Base-by-base conservation (phyloP, 2,888 invertebrate genomes). In the Phalera bucephala region DNA sequence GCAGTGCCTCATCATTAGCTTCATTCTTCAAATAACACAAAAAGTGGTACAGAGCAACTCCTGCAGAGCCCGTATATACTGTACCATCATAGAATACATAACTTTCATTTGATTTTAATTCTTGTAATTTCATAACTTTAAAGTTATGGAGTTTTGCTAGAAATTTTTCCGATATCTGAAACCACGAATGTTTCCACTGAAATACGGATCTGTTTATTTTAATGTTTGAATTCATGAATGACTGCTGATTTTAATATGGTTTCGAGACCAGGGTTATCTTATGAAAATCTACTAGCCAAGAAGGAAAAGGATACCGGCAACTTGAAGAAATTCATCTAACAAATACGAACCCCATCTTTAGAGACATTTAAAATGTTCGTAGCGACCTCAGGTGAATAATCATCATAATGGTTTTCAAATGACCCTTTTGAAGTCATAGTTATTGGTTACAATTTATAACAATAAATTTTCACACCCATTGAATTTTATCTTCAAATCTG, bases 51-150 rank as follows among this genome's bases (percentile, higher is more conserved):
- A 94, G 78, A 20, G 94, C 94, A 41, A 95, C 84, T 20, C 96
- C 96, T 47, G 93, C 77, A 36, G 92, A 92, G 20, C 96, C 96
- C 5, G 95, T 95, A 58, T 96, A 96, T 0, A 96, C 89, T 2
- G 94, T 92, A 54, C 86, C 88, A 81, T 95, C 94, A 52, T 71
- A 62, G 52, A 81, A 86, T 45, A 88, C 76, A 62, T 91, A 83
- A 45, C 73, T 54, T 50, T 91, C 66, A 64, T 79, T 70, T 44
- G 70, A 72, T 49, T 77, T 73, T 54, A 92, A 64, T 40, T 72
- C 41, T 36, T 73, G 31, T 38, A 90, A 40, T 70, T 91, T 82
- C 35, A 57, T 53, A 51, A 67, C 77, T 75, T 86, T 85, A 68
- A 88, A 79, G 40, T 66, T 59, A 48, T 69, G 50, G 56, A 91